Conservation (phyloP, 2,888 invertebrate genomes). For the Atrina japonica region DNA sequence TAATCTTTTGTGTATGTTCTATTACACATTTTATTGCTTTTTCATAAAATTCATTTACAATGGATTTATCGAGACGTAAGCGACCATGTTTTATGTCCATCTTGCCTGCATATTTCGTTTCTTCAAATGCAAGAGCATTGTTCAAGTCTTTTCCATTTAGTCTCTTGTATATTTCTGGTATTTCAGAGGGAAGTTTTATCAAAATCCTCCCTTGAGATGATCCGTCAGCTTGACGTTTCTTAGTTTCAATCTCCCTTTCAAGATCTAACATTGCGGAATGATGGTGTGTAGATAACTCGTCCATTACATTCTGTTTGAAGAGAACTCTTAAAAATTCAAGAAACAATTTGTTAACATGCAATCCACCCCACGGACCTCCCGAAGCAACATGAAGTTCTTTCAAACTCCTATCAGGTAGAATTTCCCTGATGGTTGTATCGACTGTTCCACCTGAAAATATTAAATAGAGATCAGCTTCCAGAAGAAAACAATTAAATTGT, state of each 20-base stretch:
- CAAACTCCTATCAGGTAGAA: conserved; percentile 16
- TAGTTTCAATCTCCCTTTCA: conserved; percentile 30
- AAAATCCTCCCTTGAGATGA: conserved; percentile 7
- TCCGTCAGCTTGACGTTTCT: conserved; percentile 17
- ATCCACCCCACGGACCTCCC: conserved; percentile 34
- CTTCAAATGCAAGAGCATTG: conserved; percentile 29
- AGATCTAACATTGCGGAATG: conserved; percentile 26
- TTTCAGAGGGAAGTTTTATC: conserved; percentile 9
- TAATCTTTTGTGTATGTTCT: conserved; percentile 16
- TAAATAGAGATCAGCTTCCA: no score
- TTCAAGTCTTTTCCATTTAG: conserved; percentile 14
- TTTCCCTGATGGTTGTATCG: conserved; percentile 20
- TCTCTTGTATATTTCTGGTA: conserved; percentile 23
- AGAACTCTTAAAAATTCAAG: conserved; percentile 12
- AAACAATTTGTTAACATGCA: conserved; percentile 20
- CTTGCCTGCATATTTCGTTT: conserved; percentile 17
- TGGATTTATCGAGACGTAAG: conserved; percentile 18
- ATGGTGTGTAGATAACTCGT: conserved; percentile 4
- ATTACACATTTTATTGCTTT: conserved; percentile 12
- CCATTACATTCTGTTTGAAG: conserved; percentile 11
- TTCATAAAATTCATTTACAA: conserved; percentile 22
- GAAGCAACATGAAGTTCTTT: conserved; percentile 24
- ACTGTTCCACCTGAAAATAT: conserved; percentile 32
- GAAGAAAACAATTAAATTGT: no score
- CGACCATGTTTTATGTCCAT: conserved; percentile 16